These are phyloP conservation scores for Trinectes maculatus DNA, from an alignment of 2,113 vertebrate genomes.

Conservation along the genomic window DNA sequence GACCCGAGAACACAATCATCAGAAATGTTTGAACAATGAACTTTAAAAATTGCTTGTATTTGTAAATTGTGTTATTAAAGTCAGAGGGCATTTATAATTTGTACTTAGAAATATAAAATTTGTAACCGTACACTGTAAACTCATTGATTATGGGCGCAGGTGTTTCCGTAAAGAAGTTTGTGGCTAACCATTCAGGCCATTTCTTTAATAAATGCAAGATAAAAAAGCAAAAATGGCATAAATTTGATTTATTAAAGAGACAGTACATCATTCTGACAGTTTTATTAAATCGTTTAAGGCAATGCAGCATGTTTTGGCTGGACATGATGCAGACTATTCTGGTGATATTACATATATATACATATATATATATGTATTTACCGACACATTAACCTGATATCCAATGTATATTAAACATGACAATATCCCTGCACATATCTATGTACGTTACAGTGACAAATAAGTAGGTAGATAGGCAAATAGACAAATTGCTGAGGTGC, in stretches of 20 bases:
- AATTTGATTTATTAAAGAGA: constrained; percentile 57
- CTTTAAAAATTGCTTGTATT: constrained; percentile 1
- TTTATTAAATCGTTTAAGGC: constrained; percentile 63
- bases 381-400: constrained; percentile 10
- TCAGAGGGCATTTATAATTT: constrained; percentile 8
- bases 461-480: neutral
- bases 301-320: constrained; percentile 47
- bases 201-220: constrained; percentile 26
- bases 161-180: constrained; percentile 34
- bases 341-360: constrained; percentile 4
- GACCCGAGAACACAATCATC: neutral
- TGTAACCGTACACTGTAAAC: constrained; percentile 11
- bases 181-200: neutral
- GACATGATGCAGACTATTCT: constrained; percentile 32
- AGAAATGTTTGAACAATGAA: neutral
- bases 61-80: neutral
- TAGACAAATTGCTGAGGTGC: constrained; percentile 42
- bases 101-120: constrained; percentile 11
- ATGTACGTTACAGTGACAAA: neutral
- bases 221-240: neutral
- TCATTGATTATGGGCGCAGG: neutral
- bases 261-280: constrained; percentile 24
- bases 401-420: constrained; percentile 18
- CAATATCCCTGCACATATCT: constrained; percentile 41
- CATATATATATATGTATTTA: constrained; percentile 1